Conservation (phyloP, 2,888 invertebrate species). For the Prosapia bicincta region DNA sequence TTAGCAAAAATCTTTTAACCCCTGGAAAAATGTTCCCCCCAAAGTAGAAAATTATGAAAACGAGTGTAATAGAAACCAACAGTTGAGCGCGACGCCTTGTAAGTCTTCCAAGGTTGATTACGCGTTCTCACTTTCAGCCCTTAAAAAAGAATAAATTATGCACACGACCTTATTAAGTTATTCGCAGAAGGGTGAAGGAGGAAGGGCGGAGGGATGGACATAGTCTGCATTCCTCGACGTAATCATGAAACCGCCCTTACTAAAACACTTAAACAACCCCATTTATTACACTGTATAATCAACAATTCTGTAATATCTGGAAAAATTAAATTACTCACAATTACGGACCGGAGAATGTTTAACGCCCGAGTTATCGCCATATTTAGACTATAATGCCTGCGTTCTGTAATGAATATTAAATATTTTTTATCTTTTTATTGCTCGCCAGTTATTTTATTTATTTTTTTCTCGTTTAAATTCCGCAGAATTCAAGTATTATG, state of each 20-base stretch:
- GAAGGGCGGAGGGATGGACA: not conserved
- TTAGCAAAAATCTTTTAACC: not conserved
- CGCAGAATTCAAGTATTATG: too few relatives aligned
- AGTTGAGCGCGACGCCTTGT: not conserved
- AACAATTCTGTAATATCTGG: not conserved
- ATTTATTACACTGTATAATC: not conserved
- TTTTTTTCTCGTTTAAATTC: too few relatives aligned
- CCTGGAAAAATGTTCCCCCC: not conserved
- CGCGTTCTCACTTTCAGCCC: not conserved
- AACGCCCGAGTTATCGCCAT: not conserved
- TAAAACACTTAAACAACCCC: constrained; percentile 2
- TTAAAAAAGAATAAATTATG: not conserved
- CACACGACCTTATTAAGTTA: not conserved
- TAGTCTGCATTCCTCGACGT: not conserved
- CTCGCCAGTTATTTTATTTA: too few relatives aligned
- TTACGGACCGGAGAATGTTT: not conserved
- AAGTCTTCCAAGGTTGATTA: not conserved
- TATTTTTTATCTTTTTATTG: too few relatives aligned
- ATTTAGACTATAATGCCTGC: not conserved
- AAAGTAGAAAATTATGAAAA: not conserved
- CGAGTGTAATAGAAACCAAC: not conserved
- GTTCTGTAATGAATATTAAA: too few relatives aligned
- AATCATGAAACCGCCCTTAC: not conserved
- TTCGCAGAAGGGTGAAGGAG: not conserved
- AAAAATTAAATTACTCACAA: not conserved